A percentile compares a stretch with the other conserved stretches of the same genome.
Conservation (phyloP, 2,888 invertebrate species). For the Dendrolimus pini region DNA sequence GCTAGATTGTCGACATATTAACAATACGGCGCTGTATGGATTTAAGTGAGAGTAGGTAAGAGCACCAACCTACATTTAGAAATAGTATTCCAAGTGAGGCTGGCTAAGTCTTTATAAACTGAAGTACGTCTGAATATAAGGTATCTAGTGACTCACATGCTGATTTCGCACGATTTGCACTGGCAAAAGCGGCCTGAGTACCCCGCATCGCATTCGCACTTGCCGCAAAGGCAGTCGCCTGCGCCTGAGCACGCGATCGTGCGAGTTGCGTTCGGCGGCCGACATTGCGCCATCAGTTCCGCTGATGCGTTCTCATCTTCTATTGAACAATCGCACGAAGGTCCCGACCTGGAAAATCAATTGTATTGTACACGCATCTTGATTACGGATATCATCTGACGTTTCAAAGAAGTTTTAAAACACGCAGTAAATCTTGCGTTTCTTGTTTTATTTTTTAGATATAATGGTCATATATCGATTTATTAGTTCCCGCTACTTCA, state of each 20-base stretch:
- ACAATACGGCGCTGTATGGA: no score
- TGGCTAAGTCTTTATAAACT: no score
- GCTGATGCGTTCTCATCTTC: slow-evolving; percentile 59
- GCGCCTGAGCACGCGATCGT: slow-evolving; percentile 79
- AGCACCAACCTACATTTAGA: no score
- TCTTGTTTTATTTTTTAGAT: no score
- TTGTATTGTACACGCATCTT: background rate
- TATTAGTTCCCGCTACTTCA: no score
- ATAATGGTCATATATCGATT: no score
- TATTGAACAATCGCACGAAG: slow-evolving; percentile 71
- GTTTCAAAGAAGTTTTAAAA: background rate
- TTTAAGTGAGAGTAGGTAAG: no score
- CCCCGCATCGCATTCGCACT: slow-evolving; percentile 81
- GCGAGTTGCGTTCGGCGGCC: slow-evolving; percentile 49
- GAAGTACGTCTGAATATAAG: background rate
- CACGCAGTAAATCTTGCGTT: background rate
- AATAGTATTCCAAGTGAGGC: no score
- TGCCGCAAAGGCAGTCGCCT: slow-evolving; percentile 87
- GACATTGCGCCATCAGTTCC: slow-evolving; percentile 44
- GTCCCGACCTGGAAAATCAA: slow-evolving; percentile 63
- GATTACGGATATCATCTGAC: background rate
- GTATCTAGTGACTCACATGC: slow-evolving; percentile 41
- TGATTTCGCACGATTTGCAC: slow-evolving; percentile 74
- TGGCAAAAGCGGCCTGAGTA: slow-evolving; percentile 79
- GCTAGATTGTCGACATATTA: no score